phyloP scores from a whole-genome alignment of 2,888 invertebrate genomes.

The Euproctis similis region DNA sequence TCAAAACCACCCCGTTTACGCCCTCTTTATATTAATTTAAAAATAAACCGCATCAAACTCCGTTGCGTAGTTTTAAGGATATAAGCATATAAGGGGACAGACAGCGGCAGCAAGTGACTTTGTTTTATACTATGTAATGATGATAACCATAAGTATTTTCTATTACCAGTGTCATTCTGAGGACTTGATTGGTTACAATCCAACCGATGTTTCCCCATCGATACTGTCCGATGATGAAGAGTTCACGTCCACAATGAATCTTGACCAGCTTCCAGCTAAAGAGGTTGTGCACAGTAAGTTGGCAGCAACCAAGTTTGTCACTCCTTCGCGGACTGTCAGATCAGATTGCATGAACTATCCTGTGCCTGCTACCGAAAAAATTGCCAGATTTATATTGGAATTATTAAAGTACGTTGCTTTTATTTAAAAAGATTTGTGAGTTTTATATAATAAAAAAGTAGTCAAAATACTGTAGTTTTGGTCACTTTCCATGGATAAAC shows the following conservation, averaged over 20 bases:
- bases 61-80: no score
- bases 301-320: slow-evolving; percentile 46
- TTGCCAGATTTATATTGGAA: slow-evolving; percentile 54
- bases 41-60: no score
- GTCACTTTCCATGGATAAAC: no score
- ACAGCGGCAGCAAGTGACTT: no score
- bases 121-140: no score
- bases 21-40: no score
- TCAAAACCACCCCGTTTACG: no score
- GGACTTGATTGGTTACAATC: slow-evolving; percentile 36
- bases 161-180: slow-evolving; percentile 29
- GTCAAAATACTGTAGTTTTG: no score
- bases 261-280: slow-evolving; percentile 58
- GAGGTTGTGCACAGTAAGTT: slow-evolving; percentile 50
- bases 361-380: slow-evolving; percentile 48
- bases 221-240: slow-evolving; percentile 44
- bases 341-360: slow-evolving; percentile 48
- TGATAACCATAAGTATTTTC: background rate
- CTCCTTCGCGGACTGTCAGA: slow-evolving; percentile 30
- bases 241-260: slow-evolving; percentile 50
- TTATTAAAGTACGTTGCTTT: slow-evolving; percentile 37
- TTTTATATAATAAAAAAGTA: no score
- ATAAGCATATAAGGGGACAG: no score
- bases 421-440: no score
- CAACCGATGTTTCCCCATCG: slow-evolving; percentile 34